Evolutionary conservation across 2,888 invertebrate species (phyloP), one percentile per base, ranked within the genome.

Genomic region (Halictus quadricinctus): DNA sequence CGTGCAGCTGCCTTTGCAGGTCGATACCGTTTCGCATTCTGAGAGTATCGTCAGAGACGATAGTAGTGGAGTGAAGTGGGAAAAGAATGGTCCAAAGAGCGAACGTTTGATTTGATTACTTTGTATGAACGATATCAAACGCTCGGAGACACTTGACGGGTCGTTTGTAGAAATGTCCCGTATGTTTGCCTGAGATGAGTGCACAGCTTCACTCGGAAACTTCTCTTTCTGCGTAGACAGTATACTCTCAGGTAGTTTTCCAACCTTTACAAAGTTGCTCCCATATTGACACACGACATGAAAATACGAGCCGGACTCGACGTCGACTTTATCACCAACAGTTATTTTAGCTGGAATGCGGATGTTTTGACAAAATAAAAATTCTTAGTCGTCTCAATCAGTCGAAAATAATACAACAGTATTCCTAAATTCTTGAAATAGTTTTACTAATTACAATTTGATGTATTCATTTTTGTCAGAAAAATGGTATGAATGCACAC

Each of bases 41-140:
- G n/a, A 21, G 54, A 54, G 54, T 54, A 54, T n/a, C 54, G 54
- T n/a, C n/a, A 3, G 10, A 54, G 21, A n/a, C 54, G 54, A 54
- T 54, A 2, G 54, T 10, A n/a, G 54, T 1, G 54, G 3, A n/a
- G 54, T 1, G 54, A 21, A 54, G 21, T 10, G 54, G 21, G 10
- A 10, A 54, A 54, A 54, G 54, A 54, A 54, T 54, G 54, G n/a
- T 10, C 54, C 21, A n/a, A n/a, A 54, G 50, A 54, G 21, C 10
- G 54, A 54, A 54, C 54, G 54, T 54, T 54, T 54, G n/a, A 54
- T 54, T 54, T 54, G 54, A 54, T 54, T 54, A 54, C 54, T 54
- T 54, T 54, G 54, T 54, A 21, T 54, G 21, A 10, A 54, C 54
- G 54, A 54, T 54, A 54, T 54, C 54, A 21, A 54, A 54, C n/a